Base-by-base conservation (phyloP, 35 echinoderm and acorn worm genomes). In the Ophiothrix spiculata region DNA sequence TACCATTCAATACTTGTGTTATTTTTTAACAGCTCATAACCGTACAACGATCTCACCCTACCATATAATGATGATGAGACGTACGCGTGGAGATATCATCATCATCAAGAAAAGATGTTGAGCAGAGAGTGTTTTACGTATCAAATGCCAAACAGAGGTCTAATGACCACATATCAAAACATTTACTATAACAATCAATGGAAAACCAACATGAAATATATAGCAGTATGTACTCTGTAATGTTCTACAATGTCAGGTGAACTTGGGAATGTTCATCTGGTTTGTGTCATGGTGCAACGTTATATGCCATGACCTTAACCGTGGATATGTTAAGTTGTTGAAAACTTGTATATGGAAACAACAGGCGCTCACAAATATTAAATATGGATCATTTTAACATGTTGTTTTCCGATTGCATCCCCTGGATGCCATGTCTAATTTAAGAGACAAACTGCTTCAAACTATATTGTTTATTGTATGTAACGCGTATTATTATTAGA, bases 11-110 rank as follows among this genome's bases (percentile, higher is more conserved):
- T 69, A 69, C 60, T 69, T n/a, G n/a, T n/a, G 10, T 69, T 69
- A 69, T 69, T 69, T 69, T 54, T 69, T 69, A 69, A 69, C 60
- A 69, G 60, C 60, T 69, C 60, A 69, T 69, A 69, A 69, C 60
- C 60, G 8, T 25, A 1, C 29, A 15, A 2, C 23, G 60, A 69
- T 69, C 17, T 69, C 60, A 69, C 10, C 60, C 60, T 69, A 69
- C 60, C 60, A 69, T 69, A 69, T 69, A 69, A 69, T 69, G 60
- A 69, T 69, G 60, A 69, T 69, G 60, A 69, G 60, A 4, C 23
- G 8, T 6, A 25, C 60, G 60, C 60, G 60, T 69, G 60, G 60
- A 69, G 17, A 69, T 69, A 69, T 69, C 60, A 69, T 69, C 60
- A 69, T 69, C 60, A 69, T 10, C 3, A 49, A 6, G 19, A n/a